A percentile compares a stretch with the other conserved stretches of the same genome.
Conservation (phyloP, 2,113 vertebrate genomes). For the Varanus salvator region DNA sequence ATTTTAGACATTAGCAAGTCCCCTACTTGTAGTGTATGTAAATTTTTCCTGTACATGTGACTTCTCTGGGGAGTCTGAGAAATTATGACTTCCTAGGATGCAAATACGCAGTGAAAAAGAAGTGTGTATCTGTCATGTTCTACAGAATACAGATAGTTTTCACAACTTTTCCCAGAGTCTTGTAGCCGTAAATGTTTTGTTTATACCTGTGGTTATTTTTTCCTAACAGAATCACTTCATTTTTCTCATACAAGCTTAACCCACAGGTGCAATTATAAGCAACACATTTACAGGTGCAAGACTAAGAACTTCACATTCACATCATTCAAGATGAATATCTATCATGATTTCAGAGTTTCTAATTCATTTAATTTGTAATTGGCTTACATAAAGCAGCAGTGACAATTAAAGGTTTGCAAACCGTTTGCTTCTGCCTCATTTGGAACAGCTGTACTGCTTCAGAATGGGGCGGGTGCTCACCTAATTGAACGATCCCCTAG, state of each 20-base stretch:
- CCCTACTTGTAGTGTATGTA: not conserved
- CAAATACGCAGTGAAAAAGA: not conserved
- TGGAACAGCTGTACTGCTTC: not conserved
- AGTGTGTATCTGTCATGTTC: not conserved
- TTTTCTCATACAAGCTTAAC: not conserved
- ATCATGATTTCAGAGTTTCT: not conserved
- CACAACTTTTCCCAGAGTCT: not conserved
- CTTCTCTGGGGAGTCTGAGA: not conserved
- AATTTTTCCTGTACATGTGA: not conserved
- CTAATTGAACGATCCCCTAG: not conserved
- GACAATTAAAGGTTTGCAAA: not conserved
- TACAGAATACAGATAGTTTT: not conserved
- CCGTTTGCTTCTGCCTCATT: not conserved
- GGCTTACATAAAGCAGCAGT: not conserved
- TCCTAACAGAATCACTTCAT: not conserved
- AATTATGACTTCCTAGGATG: not conserved
- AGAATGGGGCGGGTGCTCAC: not conserved
- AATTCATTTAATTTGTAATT: not conserved
- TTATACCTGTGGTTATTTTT: not conserved
- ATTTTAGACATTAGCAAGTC: not conserved
- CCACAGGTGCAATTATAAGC: not conserved
- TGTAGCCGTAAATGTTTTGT: not conserved
- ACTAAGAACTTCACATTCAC: not conserved
- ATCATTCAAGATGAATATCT: not conserved
- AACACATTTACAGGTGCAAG: not conserved